These are phyloP conservation scores for Griposia aprilina DNA, from an alignment of 2,888 invertebrate genomes.

Conservation along the genomic window DNA sequence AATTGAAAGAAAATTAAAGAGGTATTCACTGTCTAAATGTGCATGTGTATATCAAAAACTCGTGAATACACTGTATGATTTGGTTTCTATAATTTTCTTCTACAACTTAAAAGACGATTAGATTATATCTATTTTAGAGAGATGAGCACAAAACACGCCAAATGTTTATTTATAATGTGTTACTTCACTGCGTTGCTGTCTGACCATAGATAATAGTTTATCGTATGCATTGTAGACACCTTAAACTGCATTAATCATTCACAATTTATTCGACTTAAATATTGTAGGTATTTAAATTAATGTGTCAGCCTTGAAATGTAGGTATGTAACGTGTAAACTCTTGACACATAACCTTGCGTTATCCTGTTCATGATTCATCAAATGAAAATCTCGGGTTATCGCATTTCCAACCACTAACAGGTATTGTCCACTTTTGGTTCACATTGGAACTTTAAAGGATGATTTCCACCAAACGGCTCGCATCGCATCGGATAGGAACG, in stretches of 20 bases:
- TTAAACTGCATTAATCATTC: slow-evolving; percentile 29
- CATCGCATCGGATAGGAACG: too few species aligned
- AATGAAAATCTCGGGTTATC: slow-evolving; percentile 19
- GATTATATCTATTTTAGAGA: slow-evolving; percentile 21
- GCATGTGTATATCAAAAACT: background rate
- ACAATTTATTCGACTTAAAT: slow-evolving; percentile 18
- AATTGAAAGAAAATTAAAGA: background rate
- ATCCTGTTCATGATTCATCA: slow-evolving; percentile 38
- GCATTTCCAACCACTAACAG: slow-evolving; percentile 10
- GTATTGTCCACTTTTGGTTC: background rate
- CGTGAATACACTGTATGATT: background rate
- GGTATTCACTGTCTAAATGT: background rate
- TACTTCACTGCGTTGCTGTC: slow-evolving; percentile 28
- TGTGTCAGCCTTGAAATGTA: slow-evolving; percentile 28
- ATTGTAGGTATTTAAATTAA: slow-evolving; percentile 15
- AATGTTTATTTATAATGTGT: slow-evolving; percentile 41
- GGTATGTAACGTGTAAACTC: slow-evolving; percentile 1
- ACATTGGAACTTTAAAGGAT: background rate
- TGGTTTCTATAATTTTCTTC: background rate
- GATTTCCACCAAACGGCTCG: too few species aligned
- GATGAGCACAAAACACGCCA: slow-evolving; percentile 29
- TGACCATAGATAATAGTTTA: slow-evolving; percentile 27
- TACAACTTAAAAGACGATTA: background rate
- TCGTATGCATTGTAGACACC: slow-evolving; percentile 1
- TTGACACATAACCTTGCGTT: slow-evolving; percentile 31